Evolutionary conservation across 2,888 invertebrate species (phyloP).

Genomic region (Sphaerophoria taeniata): DNA sequence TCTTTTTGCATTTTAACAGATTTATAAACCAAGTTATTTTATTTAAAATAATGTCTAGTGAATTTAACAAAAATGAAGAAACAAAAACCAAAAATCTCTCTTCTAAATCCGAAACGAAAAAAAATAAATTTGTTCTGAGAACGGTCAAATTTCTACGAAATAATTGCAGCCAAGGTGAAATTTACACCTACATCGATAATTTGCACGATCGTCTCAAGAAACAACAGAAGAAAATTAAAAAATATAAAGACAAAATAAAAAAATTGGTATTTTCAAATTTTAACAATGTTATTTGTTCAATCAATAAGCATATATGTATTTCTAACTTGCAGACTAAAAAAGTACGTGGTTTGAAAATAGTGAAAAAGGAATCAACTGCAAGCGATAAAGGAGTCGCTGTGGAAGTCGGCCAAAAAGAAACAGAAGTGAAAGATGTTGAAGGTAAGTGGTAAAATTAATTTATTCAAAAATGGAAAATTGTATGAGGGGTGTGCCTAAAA

Average conservation of each 20-base stretch:
- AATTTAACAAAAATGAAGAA: conserved; percentile 54
- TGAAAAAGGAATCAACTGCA: no score
- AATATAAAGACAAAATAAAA: conserved; percentile 85
- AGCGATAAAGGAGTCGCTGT: no score
- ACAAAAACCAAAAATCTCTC: conserved; percentile 44
- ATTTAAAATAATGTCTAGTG: conserved; percentile 69
- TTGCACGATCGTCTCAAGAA: conserved; percentile 78
- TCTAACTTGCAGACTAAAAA: conserved; percentile 41
- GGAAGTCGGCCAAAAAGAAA: no score
- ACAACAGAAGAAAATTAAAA: conserved; percentile 85
- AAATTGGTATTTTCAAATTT: conserved; percentile 82
- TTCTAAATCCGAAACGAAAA: conserved; percentile 50
- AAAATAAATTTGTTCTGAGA: conserved; percentile 58
- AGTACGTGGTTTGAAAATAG: conserved; percentile 22
- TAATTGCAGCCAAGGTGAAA: conserved; percentile 74
- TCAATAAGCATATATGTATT: not conserved
- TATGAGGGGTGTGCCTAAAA: no score
- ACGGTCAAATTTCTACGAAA: conserved; percentile 69
- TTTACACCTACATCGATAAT: conserved; percentile 79
- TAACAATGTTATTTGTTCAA: not conserved
- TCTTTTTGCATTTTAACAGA: not conserved
- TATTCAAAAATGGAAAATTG: no score
- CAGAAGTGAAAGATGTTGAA: no score
- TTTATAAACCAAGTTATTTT: not conserved
- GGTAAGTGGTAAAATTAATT: no score